phyloP scores from a whole-genome alignment of 2,797 vertebrate genomes.

The Aeoliscus strigatus region DNA sequence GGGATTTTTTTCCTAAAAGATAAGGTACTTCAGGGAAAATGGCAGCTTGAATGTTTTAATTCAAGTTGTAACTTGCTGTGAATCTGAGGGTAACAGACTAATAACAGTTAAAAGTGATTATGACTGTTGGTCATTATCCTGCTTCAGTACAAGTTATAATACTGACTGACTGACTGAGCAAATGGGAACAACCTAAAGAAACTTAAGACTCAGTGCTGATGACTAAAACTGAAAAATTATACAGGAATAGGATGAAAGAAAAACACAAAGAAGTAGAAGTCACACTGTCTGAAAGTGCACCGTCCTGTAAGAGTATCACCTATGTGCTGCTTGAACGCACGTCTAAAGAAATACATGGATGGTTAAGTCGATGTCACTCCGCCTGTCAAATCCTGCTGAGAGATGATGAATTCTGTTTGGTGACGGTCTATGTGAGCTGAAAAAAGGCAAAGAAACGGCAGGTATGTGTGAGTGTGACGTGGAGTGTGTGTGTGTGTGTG shows the following conservation, averaged over 20 bases:
- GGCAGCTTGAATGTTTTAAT: too few species aligned
- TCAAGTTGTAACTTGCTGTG: too few species aligned
- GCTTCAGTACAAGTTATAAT: too few species aligned
- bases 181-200: too few species aligned
- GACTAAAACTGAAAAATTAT: background rate
- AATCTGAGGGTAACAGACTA: too few species aligned
- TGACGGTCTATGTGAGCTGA: conserved; percentile 45
- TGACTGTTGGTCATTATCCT: too few species aligned
- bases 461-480: conserved; percentile 1
- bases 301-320: conserved; percentile 22
- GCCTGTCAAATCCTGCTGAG: conserved; percentile 40
- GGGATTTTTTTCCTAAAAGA: too few species aligned
- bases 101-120: too few species aligned
- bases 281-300: conserved; percentile 19
- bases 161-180: too few species aligned
- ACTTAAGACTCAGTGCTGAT: too few species aligned
- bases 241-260: conserved; percentile 1
- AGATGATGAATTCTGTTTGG: conserved; percentile 57
- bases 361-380: conserved; percentile 31
- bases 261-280: background rate
- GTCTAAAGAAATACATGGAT: conserved; percentile 28
- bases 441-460: conserved; percentile 37
- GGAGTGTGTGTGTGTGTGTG: conserved; percentile 1
- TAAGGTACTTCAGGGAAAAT: too few species aligned
- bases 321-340: conserved; percentile 11